phyloP scores from a whole-genome alignment of 2,888 invertebrate genomes.

The Lacanobia oleracea region DNA sequence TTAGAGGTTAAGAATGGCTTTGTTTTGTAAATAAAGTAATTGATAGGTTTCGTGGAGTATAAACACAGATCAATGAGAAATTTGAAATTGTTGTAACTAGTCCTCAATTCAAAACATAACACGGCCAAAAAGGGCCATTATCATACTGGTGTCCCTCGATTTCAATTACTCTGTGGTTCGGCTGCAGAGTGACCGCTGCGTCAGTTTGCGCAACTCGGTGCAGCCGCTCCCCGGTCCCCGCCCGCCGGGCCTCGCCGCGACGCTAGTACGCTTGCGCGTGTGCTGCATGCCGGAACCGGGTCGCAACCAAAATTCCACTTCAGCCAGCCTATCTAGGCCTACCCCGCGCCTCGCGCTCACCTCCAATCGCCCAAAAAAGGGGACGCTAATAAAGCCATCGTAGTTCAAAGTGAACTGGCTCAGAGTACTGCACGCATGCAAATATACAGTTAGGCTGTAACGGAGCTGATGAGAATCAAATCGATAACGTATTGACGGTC shows the following conservation, averaged over 20 bases:
- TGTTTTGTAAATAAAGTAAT: slow-evolving; percentile 9
- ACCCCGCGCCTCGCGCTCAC: slow-evolving; percentile 70
- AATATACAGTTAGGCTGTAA: slow-evolving; percentile 89
- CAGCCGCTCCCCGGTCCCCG: slow-evolving; percentile 79
- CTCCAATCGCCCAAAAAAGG: slow-evolving; percentile 46
- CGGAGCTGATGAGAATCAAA: slow-evolving; percentile 81
- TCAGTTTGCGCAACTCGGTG: slow-evolving; percentile 89
- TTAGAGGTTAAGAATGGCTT: slow-evolving; percentile 10
- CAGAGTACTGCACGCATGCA: slow-evolving; percentile 88
- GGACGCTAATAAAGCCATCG: slow-evolving; percentile 71
- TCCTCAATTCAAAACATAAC: slow-evolving; percentile 1
- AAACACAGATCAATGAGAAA: background rate
- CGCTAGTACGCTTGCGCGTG: slow-evolving; percentile 87
- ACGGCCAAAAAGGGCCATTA: slow-evolving; percentile 47
- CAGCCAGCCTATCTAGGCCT: slow-evolving; percentile 77
- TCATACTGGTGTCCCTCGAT: slow-evolving; percentile 60
- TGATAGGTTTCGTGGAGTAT: background rate
- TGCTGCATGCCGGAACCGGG: slow-evolving; percentile 89
- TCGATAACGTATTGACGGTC: slow-evolving; percentile 81
- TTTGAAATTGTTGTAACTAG: background rate
- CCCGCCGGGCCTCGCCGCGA: slow-evolving; percentile 71
- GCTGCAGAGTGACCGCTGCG: slow-evolving; percentile 84
- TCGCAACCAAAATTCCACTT: slow-evolving; percentile 86
- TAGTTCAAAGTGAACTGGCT: slow-evolving; percentile 73
- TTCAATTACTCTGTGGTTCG: slow-evolving; percentile 69